Conservation (phyloP, 2,113 vertebrate species). For the Myxocyprinus asiaticus region DNA sequence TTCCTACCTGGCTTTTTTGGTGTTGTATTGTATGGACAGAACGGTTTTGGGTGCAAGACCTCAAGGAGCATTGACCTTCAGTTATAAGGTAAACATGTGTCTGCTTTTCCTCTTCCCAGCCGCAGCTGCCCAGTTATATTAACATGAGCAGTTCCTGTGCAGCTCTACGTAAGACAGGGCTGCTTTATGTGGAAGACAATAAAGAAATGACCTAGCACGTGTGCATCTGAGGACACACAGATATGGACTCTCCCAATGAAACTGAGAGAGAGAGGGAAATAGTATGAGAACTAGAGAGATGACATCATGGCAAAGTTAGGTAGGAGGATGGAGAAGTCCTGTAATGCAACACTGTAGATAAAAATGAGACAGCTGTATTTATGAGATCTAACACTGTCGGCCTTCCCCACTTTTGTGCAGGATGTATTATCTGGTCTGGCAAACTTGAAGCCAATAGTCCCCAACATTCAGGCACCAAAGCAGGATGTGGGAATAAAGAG, state of each 20-base stretch:
- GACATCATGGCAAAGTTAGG: slow-evolving; percentile 73
- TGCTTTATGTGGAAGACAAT: slow-evolving; percentile 70
- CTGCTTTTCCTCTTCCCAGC: slow-evolving; percentile 52
- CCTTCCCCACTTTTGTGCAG: slow-evolving; percentile 65
- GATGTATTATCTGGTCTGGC: slow-evolving; percentile 70
- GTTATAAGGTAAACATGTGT: slow-evolving; percentile 59
- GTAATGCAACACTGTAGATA: slow-evolving; percentile 73
- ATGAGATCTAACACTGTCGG: slow-evolving; percentile 67
- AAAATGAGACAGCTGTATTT: slow-evolving; percentile 78
- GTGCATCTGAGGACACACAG: slow-evolving; percentile 62
- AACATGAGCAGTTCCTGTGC: slow-evolving; percentile 68
- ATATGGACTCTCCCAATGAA: slow-evolving; percentile 67
- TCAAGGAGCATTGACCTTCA: slow-evolving; percentile 12
- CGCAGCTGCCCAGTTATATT: slow-evolving; percentile 63
- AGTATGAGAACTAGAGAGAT: slow-evolving; percentile 32
- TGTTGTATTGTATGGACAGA: too few relatives aligned
- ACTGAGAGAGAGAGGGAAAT: slow-evolving; percentile 46
- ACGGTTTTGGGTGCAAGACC: neutral
- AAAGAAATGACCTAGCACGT: slow-evolving; percentile 62
- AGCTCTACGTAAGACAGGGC: slow-evolving; percentile 60
- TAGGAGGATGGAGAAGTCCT: slow-evolving; percentile 60
- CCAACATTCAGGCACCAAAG: neutral
- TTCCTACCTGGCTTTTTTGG: too few relatives aligned
- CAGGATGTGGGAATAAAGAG: too few relatives aligned
- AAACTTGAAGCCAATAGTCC: slow-evolving; percentile 46